phyloP scores from a whole-genome alignment of 2,888 invertebrate species.

The Macroteleia sp. region DNA sequence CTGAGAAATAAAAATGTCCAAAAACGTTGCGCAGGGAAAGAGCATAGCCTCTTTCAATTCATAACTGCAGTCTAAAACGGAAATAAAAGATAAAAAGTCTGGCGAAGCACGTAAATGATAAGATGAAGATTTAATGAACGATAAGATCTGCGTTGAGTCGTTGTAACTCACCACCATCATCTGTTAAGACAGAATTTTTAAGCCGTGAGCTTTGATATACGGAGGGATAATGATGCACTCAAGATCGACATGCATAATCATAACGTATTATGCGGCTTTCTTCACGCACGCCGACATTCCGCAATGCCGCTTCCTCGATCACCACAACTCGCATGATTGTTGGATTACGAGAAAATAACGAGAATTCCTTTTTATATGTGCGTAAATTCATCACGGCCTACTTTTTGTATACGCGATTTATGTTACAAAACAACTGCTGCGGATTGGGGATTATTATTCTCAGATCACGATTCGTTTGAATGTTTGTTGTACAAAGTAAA shows the following conservation, averaged over 20 bases:
- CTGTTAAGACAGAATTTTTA: conserved; percentile 48
- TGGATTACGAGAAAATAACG: conserved; percentile 53
- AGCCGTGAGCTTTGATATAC: conserved; percentile 50
- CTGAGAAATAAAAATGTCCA: too few relatives aligned
- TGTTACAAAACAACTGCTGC: neutral
- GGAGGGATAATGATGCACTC: conserved; percentile 58
- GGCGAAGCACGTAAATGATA: conserved; percentile 33
- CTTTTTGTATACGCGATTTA: conserved; percentile 16
- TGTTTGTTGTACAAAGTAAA: conserved; percentile 7
- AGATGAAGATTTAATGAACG: conserved; percentile 52
- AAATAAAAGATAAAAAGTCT: conserved; percentile 17
- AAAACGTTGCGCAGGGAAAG: too few relatives aligned
- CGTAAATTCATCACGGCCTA: conserved; percentile 30
- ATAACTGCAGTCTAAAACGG: too few relatives aligned
- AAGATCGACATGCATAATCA: conserved; percentile 60
- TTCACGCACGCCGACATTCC: conserved; percentile 57
- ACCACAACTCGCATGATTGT: conserved; percentile 26
- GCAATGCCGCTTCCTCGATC: conserved; percentile 41
- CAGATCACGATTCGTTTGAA: conserved; percentile 28
- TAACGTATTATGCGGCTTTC: conserved; percentile 61
- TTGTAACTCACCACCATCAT: conserved; percentile 36
- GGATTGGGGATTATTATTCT: conserved; percentile 12
- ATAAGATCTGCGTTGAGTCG: conserved; percentile 46
- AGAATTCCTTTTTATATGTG: conserved; percentile 25
- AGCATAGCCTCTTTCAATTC: too few relatives aligned